These are phyloP conservation scores for Orcinus orca DNA, from an alignment of 2,113 vertebrate genomes.

Conservation along the genomic window DNA sequence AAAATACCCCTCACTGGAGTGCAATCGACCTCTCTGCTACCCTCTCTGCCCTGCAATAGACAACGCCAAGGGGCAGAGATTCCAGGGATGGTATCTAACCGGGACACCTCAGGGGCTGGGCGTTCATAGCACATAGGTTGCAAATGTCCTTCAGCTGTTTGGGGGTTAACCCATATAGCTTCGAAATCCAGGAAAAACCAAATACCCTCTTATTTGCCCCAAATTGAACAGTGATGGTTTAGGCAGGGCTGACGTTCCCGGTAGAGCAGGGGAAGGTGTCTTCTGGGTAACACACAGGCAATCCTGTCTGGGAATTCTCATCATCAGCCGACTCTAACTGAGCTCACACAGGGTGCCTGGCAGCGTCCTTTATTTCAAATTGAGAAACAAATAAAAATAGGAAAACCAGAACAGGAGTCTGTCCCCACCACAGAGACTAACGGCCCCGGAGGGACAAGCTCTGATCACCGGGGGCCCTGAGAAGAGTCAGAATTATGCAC, in stretches of 20 bases:
- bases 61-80: neutral
- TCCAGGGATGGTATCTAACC: neutral
- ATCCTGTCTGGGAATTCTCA: neutral
- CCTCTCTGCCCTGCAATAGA: neutral
- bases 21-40: rapidly evolving
- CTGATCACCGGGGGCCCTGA: neutral
- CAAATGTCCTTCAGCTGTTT: neutral
- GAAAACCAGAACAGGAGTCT: neutral
- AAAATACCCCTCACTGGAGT: neutral
- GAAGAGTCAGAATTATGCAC: neutral
- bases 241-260: neutral
- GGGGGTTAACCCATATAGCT: neutral
- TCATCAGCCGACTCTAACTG: neutral
- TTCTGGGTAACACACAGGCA: neutral
- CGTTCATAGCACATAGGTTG: too few species aligned
- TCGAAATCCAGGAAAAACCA: neutral
- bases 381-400: neutral
- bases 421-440: neutral
- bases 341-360: neutral
- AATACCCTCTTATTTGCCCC: neutral
- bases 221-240: neutral
- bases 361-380: neutral
- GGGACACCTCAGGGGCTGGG: neutral
- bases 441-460: neutral
- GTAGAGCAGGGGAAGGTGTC: neutral